Base-by-base conservation (phyloP, 2,797 vertebrate species). In the Vireo griseus region DNA sequence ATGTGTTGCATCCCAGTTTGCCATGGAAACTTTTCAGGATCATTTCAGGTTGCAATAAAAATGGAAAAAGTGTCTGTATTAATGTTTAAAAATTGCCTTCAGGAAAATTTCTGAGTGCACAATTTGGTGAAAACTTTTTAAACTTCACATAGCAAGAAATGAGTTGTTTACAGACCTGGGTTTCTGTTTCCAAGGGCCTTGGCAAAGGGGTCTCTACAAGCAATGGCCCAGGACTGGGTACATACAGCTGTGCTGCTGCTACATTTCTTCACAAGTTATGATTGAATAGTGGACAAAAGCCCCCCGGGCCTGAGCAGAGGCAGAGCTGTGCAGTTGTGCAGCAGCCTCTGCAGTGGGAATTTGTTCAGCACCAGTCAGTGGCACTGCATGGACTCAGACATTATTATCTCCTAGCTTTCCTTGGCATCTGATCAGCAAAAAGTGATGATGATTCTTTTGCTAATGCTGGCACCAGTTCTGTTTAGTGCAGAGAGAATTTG, bases 71-170 rank as follows among this genome's bases (percentile, higher is more conserved):
- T 85, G 35, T 83, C 48, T 75, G 10, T 65, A 48, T 71, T 79
- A 74, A 85, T 84, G 47, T 79, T 72, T 86, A 86, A 92, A 95
- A 39, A 81, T 72, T 71, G 25, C 69, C 67, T 90, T 96, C 75
- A 52, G 94, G 94, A 96, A 91, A 77, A 89, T 82, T 76, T 94
- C 45, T 6, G 86, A 92, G 82, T 81, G 51, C 15, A 55, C 37
- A 68, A 26, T 81, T 65, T 86, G 18, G n/a, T 89, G 47, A 45
- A 74, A 16, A 25, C 5, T 63, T 86, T 51, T 39, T 31, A 4
- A 69, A 65, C n/a, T 68, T 91, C 42, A 21, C 13, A 9, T 15
- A 71, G 39, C 16, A 59, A 82, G 79, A 67, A 87, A 16, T 54
- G 65, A 89, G 31, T 40, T 65, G 37, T 85, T 85, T 59, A 39